These are phyloP conservation scores for Amiota communis DNA, from an alignment of 2,888 invertebrate species.

Conservation along the genomic window DNA sequence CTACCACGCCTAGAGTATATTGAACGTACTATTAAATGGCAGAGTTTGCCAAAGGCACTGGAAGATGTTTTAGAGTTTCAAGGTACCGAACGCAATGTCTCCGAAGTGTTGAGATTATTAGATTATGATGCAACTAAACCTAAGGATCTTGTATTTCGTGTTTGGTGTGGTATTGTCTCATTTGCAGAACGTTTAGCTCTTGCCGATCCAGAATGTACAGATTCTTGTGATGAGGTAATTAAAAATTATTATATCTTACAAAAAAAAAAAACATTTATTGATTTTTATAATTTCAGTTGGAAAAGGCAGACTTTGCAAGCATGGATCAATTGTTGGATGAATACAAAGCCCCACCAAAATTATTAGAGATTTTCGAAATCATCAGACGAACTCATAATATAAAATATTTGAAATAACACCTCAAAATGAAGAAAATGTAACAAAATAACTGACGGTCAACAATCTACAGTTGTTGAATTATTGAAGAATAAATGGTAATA, in stretches of 20 bases:
- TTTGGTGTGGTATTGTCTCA: constrained; percentile 87
- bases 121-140: constrained; percentile 49
- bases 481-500: too few species aligned
- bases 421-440: too few species aligned
- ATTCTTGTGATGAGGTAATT: constrained; percentile 81
- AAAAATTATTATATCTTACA: too few species aligned
- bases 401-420: constrained; percentile 25
- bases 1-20: constrained; percentile 53
- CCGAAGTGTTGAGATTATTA: constrained; percentile 59
- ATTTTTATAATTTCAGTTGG: constrained; percentile 75
- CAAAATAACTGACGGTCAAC: too few species aligned
- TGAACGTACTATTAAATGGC: constrained; percentile 66
- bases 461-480: too few species aligned
- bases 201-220: constrained; percentile 74
- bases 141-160: constrained; percentile 76
- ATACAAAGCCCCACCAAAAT: constrained; percentile 71
- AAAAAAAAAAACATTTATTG: constrained; percentile 1
- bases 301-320: constrained; percentile 81
- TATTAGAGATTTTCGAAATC: constrained; percentile 62
- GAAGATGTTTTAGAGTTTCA: constrained; percentile 73
- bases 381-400: constrained; percentile 65
- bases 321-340: constrained; percentile 76
- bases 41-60: constrained; percentile 69
- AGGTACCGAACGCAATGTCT: constrained; percentile 68
- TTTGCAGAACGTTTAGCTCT: constrained; percentile 79